These are phyloP conservation scores for Sphinx pinastri DNA, from an alignment of 2,888 invertebrate genomes.

Conservation along the genomic window DNA sequence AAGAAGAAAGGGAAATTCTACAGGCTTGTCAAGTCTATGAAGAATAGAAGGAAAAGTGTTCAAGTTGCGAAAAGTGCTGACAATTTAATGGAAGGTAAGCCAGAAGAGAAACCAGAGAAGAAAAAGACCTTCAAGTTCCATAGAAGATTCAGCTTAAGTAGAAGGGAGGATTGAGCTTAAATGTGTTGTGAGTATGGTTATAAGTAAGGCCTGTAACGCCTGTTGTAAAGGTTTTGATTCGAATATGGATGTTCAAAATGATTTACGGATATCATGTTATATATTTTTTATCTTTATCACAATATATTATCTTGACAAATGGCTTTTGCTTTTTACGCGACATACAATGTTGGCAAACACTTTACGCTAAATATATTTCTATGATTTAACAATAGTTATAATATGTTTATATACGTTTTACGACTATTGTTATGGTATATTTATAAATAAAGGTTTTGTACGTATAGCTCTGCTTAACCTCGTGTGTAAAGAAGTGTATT, in stretches of 20 bases:
- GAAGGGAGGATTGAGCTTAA: slow-evolving; percentile 70
- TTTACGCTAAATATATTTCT: no score
- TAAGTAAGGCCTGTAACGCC: slow-evolving; percentile 20
- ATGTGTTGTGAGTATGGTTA: slow-evolving; percentile 42
- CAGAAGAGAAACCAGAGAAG: slow-evolving; percentile 70
- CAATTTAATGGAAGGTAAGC: slow-evolving; percentile 64
- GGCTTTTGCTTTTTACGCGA: no score
- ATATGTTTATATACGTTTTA: background rate
- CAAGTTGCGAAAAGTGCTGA: slow-evolving; percentile 79
- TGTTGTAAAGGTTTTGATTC: background rate
- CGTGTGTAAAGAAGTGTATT: background rate
- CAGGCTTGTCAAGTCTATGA: slow-evolving; percentile 77
- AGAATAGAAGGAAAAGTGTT: slow-evolving; percentile 78
- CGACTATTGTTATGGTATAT: background rate
- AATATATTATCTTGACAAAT: background rate
- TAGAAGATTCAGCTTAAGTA: slow-evolving; percentile 74
- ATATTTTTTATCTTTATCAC: background rate
- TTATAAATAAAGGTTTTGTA: slow-evolving; percentile 2
- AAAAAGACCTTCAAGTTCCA: slow-evolving; percentile 78
- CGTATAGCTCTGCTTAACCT: slow-evolving; percentile 11
- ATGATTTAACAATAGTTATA: background rate
- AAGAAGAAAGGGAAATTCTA: slow-evolving; percentile 79
- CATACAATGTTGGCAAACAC: no score
- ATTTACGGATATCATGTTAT: no score
- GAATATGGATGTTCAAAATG: no score